A percentile compares a stretch with the other conserved stretches of the same genome.
Conservation (phyloP, 2,113 vertebrate species). For the Microcebus griseorufus region DNA sequence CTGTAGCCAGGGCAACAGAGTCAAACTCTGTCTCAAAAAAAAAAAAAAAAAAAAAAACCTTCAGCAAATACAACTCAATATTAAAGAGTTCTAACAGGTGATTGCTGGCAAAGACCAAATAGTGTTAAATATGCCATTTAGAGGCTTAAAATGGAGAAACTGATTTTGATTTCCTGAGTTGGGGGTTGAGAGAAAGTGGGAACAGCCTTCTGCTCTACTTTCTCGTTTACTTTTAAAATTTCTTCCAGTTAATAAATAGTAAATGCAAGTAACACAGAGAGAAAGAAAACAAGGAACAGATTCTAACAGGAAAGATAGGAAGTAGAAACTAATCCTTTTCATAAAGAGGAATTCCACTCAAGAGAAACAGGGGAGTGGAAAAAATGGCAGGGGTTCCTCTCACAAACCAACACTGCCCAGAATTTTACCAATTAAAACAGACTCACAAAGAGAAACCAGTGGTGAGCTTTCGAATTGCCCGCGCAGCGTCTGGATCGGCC, state of each 20-base stretch:
- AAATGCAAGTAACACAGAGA: neutral
- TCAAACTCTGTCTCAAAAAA: too few relatives aligned
- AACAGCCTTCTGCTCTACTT: neutral
- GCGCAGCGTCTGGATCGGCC: neutral
- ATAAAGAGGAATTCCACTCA: neutral
- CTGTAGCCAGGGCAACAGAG: too few relatives aligned
- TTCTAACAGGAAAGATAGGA: neutral
- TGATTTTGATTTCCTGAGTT: neutral
- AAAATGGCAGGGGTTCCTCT: neutral
- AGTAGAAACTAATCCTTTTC: neutral
- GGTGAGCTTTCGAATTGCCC: neutral
- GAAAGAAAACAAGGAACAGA: neutral
- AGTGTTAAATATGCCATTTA: neutral
- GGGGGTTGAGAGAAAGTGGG: too few relatives aligned
- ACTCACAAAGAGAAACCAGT: too few relatives aligned
- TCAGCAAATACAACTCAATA: neutral
- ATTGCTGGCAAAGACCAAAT: neutral
- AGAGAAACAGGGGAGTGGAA: neutral
- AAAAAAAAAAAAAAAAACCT: neutral
- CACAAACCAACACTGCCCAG: fast-evolving
- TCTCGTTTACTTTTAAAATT: neutral
- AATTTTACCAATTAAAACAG: neutral
- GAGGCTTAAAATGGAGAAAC: neutral
- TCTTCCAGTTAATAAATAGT: neutral
- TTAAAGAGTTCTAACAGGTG: neutral